Evolutionary conservation across 2,888 invertebrate species (phyloP), one percentile per base, ranked within the genome.

Genomic region (Rhyacophila evoluta): DNA sequence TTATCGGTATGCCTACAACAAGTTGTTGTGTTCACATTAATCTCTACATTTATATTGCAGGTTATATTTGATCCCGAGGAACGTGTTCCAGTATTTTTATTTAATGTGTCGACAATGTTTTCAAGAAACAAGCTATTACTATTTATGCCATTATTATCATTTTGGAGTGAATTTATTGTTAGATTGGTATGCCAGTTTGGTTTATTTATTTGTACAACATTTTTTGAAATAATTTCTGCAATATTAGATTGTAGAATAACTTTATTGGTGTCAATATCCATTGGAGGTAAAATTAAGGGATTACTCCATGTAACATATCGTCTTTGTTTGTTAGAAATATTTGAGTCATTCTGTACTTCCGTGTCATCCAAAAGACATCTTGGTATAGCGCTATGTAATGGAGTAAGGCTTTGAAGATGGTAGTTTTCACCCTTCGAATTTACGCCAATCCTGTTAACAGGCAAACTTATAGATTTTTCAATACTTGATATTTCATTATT

Each of bases 241-340:
- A 8, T 55, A 55, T 25, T 55, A 55, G 55, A 19, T 41, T 41
- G 55, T 19, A 55, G 19, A 19, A 10, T 8, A 8, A 55, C 10
- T 8, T 2, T 19, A 5, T 55, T 19, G 4, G 2, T 25, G 10
- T 19, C 5, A 55, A 8, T 25, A 55, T 55, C 25, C 19, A 19
- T n/a, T 12, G 70, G 5, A 19, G 77, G 28, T 55, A 74, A n/a
- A 8, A 77, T 55, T n/a, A 79, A 55, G 0, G 79, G 79, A 74
- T 71, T 33, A 25, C 74, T 77, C 79, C 79, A 79, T 25, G 79
- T 28, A 12, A 79, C 79, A 29, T 36, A 77, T 37, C 38, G 67
- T 10, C 27, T 68, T n/a, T 68, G 67, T 68, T 74, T 74, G 29
- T 11, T 68, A 10, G 38, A 67, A 36, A 25, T 8, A 10, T 12